These are phyloP conservation scores for Drosophila azteca DNA, from an alignment of 1,140 invertebrate species.

Conservation along the genomic window DNA sequence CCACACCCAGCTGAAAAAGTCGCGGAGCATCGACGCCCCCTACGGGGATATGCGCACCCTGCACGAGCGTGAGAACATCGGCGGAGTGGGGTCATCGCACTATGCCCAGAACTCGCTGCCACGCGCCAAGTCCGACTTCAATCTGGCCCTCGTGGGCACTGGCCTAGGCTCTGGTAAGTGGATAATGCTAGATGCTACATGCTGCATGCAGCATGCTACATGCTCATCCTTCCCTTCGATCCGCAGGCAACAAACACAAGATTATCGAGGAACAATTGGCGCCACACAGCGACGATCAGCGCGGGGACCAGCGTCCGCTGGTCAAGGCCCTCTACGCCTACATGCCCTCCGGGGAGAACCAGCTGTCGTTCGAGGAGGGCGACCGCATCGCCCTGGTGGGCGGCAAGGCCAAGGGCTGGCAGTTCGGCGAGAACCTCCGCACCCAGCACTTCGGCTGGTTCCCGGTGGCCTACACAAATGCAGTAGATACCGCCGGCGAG, in stretches of 20 bases:
- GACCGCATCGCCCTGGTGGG: conserved; percentile 94
- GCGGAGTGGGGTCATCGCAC: conserved; percentile 57
- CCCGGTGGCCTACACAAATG: conserved; percentile 95
- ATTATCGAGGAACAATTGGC: conserved; percentile 65
- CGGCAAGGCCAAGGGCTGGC: conserved; percentile 96
- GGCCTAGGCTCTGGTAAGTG: conserved; percentile 39
- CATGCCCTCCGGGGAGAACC: conserved; percentile 94
- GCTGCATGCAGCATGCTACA: not conserved
- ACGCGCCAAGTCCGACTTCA: conserved; percentile 93
- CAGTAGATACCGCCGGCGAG: conserved; percentile 52
- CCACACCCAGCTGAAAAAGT: conserved; percentile 90
- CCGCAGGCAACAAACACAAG: conserved; percentile 69
- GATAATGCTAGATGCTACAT: not conserved
- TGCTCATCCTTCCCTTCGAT: not conserved
- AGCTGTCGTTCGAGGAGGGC: conserved; percentile 95
- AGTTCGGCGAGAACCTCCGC: conserved; percentile 95
- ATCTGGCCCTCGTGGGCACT: conserved; percentile 88
- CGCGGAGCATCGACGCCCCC: conserved; percentile 94
- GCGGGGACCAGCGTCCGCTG: conserved; percentile 84
- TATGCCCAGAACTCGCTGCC: conserved; percentile 86
- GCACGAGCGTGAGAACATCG: conserved; percentile 83
- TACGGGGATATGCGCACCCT: conserved; percentile 91
- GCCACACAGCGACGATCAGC: conserved; percentile 42
- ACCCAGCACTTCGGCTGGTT: conserved; percentile 97
- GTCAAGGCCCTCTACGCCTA: conserved; percentile 95